Evolutionary conservation across 1,140 invertebrate genomes (phyloP), one percentile per base, ranked within the genome.

Genomic region (Armadillidium nasatum): DNA sequence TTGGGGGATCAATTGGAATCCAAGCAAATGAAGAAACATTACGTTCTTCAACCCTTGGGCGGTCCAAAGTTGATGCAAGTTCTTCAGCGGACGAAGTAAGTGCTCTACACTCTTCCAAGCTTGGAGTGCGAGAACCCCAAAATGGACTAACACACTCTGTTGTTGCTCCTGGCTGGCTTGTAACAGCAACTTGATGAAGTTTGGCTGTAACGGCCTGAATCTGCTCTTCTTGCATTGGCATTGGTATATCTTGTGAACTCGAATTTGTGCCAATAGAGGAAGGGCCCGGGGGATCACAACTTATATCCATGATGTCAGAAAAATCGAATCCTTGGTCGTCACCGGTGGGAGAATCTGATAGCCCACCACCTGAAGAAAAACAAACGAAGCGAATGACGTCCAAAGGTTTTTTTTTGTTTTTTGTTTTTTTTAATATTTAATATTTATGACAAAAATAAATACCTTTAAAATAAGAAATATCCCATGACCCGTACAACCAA

Each of bases 251-350:
- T 13, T 60, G 19, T 13, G 50, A 13, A 15, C 11, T 19, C 19
- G 50, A 60, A 60, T 15, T 13, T 13, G 50, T 19, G 50, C 50
- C 50, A 13, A 60, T 19, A 60, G 50, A 60, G 2, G 50, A 60
- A 19, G 50, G 50, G 1, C 50, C 50, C 7, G 50, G 50, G 50
- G 50, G 50, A 19, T 60, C 50, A 19, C 50, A 60, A 19, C 50
- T 60, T 60, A 60, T 60, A 7, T 60, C 2, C 50, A 60, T 60
- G 50, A 60, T 60, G 50, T 60, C 50, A 60, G 50, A 60, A 19
- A 60, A 60, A 60, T 60, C 50, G 50, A 60, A 60, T 13, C 50
- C 50, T 7, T 60, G 50, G 50, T 60, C 50, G 19, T 60, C 50
- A 60, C 50, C 50, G 50, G 50, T 13, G 50, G 50, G 50, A 60